phyloP scores from a whole-genome alignment of 2,113 vertebrate genomes.

The Echinops telfairi region DNA sequence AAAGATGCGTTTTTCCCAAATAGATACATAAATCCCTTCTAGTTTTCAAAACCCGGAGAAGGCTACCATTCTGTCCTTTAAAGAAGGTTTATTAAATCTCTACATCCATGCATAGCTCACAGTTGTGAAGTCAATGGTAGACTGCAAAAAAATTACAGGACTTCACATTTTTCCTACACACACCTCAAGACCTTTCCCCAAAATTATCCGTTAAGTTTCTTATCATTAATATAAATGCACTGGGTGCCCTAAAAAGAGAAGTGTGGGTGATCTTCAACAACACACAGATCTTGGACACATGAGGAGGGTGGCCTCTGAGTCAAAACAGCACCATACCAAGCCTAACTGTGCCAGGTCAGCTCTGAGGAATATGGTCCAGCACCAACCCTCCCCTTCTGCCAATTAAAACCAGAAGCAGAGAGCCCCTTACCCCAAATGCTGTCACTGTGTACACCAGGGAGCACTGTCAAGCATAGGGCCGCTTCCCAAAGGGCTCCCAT shows the following conservation, averaged over 20 bases:
- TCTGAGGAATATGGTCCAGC: neutral
- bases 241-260: neutral
- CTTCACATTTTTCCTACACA: neutral
- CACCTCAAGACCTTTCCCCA: neutral
- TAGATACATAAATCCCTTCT: neutral
- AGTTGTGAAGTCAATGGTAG: neutral
- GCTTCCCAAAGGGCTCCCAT: no score
- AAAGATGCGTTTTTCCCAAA: neutral
- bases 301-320: no score
- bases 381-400: neutral
- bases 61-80: neutral
- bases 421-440: neutral
- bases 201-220: neutral
- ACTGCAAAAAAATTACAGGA: no score
- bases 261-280: neutral
- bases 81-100: neutral
- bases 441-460: neutral
- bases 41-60: neutral
- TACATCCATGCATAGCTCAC: neutral
- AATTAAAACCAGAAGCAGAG: neutral
- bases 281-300: no score
- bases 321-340: neutral
- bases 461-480: no score
- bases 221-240: neutral
- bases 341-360: fast-evolving